Percentiles rank a stretch among this genome's conserved stretches.
Conservation (phyloP, 2,888 invertebrate species). For the Eupithecia abbreviata region DNA sequence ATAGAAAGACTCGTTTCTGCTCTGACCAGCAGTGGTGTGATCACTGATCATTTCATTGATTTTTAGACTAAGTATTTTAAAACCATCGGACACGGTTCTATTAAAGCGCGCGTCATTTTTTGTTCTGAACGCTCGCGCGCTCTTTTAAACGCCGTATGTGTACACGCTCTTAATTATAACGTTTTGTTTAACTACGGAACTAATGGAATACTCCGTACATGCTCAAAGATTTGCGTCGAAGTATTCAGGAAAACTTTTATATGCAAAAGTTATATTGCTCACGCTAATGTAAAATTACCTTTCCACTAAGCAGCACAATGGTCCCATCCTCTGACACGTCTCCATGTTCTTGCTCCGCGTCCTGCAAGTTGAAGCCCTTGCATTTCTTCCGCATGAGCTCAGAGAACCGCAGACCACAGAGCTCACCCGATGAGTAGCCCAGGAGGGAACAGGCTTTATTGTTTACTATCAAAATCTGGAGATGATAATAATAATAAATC, state of each 20-base stretch:
- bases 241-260: not conserved
- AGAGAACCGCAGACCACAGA: slow-evolving; percentile 79
- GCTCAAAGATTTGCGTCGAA: too few relatives aligned
- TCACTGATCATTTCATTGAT: not conserved
- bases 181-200: too few relatives aligned
- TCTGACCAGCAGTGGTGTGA: not conserved
- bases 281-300: slow-evolving; percentile 62
- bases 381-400: slow-evolving; percentile 80
- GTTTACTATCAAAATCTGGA: slow-evolving; percentile 87
- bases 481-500: not conserved
- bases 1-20: not conserved
- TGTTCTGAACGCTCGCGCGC: too few relatives aligned
- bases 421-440: slow-evolving; percentile 82
- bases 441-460: slow-evolving; percentile 86
- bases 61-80: too few relatives aligned
- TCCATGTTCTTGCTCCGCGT: slow-evolving; percentile 70
- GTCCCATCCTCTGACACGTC: slow-evolving; percentile 83
- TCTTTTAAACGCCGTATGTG: too few relatives aligned
- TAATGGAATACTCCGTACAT: too few relatives aligned
- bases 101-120: too few relatives aligned
- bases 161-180: too few relatives aligned
- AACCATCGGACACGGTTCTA: too few relatives aligned
- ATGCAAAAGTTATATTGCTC: not conserved
- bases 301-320: slow-evolving; percentile 85
- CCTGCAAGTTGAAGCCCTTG: slow-evolving; percentile 76